These are phyloP conservation scores for Eufriesea mexicana DNA, from an alignment of 1,140 invertebrate species.

Conservation along the genomic window DNA sequence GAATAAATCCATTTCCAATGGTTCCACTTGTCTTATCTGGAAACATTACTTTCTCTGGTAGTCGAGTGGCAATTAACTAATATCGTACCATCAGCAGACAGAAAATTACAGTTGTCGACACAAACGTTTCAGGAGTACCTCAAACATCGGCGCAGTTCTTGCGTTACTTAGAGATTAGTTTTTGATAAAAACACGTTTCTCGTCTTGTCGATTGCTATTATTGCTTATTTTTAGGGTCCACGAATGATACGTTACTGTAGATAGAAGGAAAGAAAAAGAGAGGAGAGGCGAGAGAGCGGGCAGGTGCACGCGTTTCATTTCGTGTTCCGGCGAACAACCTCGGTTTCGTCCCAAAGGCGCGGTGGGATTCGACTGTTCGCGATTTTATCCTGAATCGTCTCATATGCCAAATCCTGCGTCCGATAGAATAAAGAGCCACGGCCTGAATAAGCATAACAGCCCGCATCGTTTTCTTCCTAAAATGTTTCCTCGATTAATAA, in stretches of 20 bases:
- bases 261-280: constrained; percentile 49
- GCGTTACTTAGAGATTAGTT: not conserved
- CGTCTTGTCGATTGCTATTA: not conserved
- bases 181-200: not conserved
- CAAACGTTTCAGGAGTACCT: not conserved
- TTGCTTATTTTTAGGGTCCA: constrained; percentile 29
- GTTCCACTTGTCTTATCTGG: not conserved
- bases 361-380: constrained; percentile 31
- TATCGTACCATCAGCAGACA: not conserved
- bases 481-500: not conserved
- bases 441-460: not conserved
- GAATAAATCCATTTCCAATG: too few relatives aligned
- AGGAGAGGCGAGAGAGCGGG: constrained; percentile 65
- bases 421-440: constrained; percentile 13
- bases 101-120: not conserved
- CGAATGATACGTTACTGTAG: constrained; percentile 54
- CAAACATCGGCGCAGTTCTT: not conserved
- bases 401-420: constrained; percentile 8
- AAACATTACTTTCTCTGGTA: not conserved
- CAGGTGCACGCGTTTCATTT: constrained; percentile 78
- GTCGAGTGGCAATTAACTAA: not conserved
- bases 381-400: constrained; percentile 50
- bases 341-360: constrained; percentile 50
- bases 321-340: constrained; percentile 69
- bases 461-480: not conserved